phyloP scores from a whole-genome alignment of 1,140 invertebrate species.

The Eriosoma lanigerum region DNA sequence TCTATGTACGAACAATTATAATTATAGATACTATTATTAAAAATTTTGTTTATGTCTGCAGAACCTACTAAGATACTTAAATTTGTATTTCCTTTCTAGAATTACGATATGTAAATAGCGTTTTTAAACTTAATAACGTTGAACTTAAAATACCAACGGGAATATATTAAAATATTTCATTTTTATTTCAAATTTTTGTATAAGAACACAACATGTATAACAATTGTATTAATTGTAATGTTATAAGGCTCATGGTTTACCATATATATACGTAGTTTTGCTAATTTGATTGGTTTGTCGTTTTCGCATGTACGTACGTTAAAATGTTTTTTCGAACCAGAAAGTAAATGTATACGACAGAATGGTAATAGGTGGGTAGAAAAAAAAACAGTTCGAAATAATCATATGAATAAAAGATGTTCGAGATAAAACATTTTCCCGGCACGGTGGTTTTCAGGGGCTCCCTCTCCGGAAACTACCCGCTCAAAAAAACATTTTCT shows the following conservation, averaged over 20 bases:
- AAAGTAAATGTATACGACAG: slow-evolving; percentile 1
- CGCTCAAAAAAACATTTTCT: slow-evolving; percentile 16
- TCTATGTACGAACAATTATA: too few relatives aligned
- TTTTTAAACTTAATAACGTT: too few relatives aligned
- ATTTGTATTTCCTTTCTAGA: too few relatives aligned
- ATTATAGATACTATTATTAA: too few relatives aligned
- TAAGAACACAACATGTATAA: not conserved
- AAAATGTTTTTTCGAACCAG: not conserved
- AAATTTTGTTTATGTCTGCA: too few relatives aligned
- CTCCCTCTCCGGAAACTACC: not conserved
- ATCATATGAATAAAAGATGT: slow-evolving; percentile 48
- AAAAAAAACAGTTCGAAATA: slow-evolving; percentile 20
- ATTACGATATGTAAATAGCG: too few relatives aligned
- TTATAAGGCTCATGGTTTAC: too few relatives aligned
- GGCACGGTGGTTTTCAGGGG: not conserved
- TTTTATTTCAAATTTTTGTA: too few relatives aligned
- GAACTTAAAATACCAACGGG: too few relatives aligned
- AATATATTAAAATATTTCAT: too few relatives aligned
- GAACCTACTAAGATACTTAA: too few relatives aligned
- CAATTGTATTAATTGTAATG: not conserved
- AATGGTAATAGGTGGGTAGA: slow-evolving; percentile 11
- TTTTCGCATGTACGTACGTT: not conserved
- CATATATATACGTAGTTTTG: not conserved
- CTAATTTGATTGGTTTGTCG: slow-evolving; percentile 22
- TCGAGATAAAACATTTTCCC: slow-evolving; percentile 47